These are phyloP conservation scores for Heliconius aoede DNA, from an alignment of 2,888 invertebrate species.

Conservation along the genomic window DNA sequence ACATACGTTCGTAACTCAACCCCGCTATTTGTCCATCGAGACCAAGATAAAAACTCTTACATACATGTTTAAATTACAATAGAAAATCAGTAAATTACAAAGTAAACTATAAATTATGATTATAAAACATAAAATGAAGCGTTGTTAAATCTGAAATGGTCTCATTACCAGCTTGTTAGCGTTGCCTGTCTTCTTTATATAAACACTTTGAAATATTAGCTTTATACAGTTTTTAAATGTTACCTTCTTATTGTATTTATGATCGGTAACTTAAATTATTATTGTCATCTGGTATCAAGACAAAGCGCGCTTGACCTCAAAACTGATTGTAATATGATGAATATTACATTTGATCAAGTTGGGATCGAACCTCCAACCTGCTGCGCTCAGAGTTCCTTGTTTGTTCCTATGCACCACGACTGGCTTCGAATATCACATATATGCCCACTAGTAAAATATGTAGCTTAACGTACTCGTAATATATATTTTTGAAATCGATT, in stretches of 20 bases:
- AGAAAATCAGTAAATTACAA: neutral
- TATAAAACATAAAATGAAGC: conserved; percentile 14
- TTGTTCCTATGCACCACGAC: neutral
- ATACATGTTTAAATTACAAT: too few species aligned
- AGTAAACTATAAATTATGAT: neutral
- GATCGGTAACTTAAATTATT: neutral
- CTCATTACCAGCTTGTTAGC: conserved; percentile 27
- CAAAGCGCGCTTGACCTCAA: neutral
- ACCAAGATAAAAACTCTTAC: too few species aligned
- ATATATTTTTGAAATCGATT: neutral
- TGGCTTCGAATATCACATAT: neutral
- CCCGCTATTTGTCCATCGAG: too few species aligned
- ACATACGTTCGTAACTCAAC: too few species aligned
- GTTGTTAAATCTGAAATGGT: conserved; percentile 10
- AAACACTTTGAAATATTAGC: neutral
- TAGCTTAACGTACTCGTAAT: neutral
- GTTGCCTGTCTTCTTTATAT: neutral
- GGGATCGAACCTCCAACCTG: neutral
- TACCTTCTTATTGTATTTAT: neutral
- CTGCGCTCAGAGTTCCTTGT: neutral
- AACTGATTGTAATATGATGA: too few species aligned
- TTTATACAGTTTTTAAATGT: neutral
- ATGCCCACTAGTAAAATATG: neutral
- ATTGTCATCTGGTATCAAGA: neutral
- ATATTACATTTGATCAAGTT: neutral